phyloP scores from a whole-genome alignment of 2,888 invertebrate genomes.

The Leptinotarsa juncta region DNA sequence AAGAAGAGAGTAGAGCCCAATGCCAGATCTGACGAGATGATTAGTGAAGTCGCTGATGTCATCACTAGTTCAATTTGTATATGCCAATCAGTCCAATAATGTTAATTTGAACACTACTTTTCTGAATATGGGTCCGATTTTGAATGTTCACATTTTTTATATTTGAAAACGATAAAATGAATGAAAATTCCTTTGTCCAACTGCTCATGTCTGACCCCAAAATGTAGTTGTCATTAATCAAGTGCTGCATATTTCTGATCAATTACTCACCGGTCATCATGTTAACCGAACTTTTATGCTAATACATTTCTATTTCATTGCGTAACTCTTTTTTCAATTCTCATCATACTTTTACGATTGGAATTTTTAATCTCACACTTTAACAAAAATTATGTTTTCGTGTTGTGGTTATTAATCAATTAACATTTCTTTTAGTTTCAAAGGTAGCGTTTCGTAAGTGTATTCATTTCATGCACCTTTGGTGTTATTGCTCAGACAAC shows the following conservation, averaged over 20 bases:
- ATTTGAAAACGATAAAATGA: no score
- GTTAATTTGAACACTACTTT: no score
- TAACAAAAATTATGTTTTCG: not conserved
- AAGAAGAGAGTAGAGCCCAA: no score
- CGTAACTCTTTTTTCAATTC: not conserved
- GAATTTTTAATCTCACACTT: not conserved
- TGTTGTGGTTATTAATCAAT: not conserved
- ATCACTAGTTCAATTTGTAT: no score
- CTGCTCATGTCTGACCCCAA: no score
- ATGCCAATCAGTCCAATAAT: no score
- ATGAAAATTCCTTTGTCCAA: no score
- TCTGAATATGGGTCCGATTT: no score
- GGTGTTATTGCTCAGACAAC: not conserved
- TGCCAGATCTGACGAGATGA: no score
- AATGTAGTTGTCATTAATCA: no score
- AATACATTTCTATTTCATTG: not conserved
- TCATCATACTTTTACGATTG: not conserved
- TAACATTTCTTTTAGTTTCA: not conserved
- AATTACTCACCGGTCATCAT: not conserved
- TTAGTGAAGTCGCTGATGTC: no score
- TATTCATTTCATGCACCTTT: constrained; percentile 8
- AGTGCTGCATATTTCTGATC: not conserved
- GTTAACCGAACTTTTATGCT: not conserved
- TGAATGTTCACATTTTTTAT: no score
- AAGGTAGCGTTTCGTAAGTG: not conserved